A percentile compares a stretch with the other conserved stretches of the same genome.
phyloP scores from a whole-genome alignment of 2,797 vertebrate genomes.

The Chelon auratus region DNA sequence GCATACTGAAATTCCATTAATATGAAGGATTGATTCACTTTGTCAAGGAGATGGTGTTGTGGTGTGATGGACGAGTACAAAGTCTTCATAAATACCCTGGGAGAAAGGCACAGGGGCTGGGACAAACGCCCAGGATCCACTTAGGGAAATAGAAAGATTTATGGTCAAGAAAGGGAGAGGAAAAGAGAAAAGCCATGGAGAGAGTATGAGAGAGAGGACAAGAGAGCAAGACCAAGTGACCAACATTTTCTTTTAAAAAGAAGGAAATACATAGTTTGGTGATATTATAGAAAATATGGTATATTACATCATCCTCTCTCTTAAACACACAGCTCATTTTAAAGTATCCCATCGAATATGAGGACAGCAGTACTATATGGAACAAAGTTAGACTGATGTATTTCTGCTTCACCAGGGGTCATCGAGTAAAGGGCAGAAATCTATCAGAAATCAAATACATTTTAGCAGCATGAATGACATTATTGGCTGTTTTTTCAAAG shows the following conservation, averaged over 20 bases:
- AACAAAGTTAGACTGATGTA: too few relatives aligned
- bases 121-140: slow-evolving; percentile 77
- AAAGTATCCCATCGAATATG: background rate
- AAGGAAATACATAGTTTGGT: slow-evolving; percentile 6
- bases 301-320: background rate
- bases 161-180: slow-evolving; percentile 47
- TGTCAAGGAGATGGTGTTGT: slow-evolving; percentile 61
- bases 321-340: background rate
- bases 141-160: slow-evolving; percentile 76
- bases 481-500: background rate
- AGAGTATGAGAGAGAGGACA: slow-evolving; percentile 30
- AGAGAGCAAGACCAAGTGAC: slow-evolving; percentile 14
- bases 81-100: slow-evolving; percentile 73
- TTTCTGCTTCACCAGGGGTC: too few relatives aligned
- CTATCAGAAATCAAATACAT: background rate
- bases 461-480: background rate
- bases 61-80: slow-evolving; percentile 72
- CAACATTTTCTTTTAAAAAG: background rate
- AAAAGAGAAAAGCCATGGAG: slow-evolving; percentile 39
- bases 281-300: background rate
- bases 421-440: background rate
- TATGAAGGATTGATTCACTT: slow-evolving; percentile 62
- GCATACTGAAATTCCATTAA: slow-evolving; percentile 72
- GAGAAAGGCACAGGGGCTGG: slow-evolving; percentile 63
- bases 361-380: too few relatives aligned